Evolutionary conservation across 2,888 invertebrate species (phyloP), one percentile per base, ranked within the genome.

Genomic region (Cylloceria caligata): DNA sequence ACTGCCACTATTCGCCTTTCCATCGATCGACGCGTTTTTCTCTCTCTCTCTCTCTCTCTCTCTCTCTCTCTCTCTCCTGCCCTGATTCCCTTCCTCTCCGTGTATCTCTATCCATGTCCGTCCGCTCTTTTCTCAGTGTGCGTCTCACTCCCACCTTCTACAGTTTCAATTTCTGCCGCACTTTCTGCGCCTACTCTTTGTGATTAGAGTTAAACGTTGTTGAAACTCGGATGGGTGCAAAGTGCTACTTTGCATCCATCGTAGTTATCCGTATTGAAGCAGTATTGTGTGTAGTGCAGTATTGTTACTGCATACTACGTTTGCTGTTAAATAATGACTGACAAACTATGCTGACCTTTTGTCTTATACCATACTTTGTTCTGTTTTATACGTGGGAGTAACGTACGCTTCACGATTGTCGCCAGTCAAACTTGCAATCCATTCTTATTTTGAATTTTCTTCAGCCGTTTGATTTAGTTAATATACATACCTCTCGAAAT

Each of bases 1-100:
- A 80, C 80, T 75, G 81, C 81, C 76, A 83, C 81, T 81, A 83
- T 83, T 81, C 74, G 74, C 64, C 30, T 75, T 75, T 78, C 71
- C 78, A 78, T 81, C 81, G 83, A 83, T 67, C 81, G 45, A 49
- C 62, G 71, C 52, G 36, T 60, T 64, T 75, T 68, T 60, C 72
- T 75, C 55, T 74, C n/a, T n/a, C n/a, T 34, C 6, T 24, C 27
- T 55, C 16, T 27, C 55, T 13, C 24, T 11, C n/a, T 57, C 30
- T 30, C 30, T 57, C 5, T 13, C 68, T 75, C 72, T 60, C 72
- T 75, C 55, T 74, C 79, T 81, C 62, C 79, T 73, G 69, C 69
- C 68, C 76, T 83, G 80, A 83, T 83, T 76, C 39, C 79, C 78
- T 75, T 57, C 65, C 67, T 83, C 79, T 77, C 82, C 77, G 45